A percentile compares a stretch with the other conserved stretches of the same genome.
phyloP scores from a whole-genome alignment of 2,888 invertebrate species.

The Nycteola revayana region DNA sequence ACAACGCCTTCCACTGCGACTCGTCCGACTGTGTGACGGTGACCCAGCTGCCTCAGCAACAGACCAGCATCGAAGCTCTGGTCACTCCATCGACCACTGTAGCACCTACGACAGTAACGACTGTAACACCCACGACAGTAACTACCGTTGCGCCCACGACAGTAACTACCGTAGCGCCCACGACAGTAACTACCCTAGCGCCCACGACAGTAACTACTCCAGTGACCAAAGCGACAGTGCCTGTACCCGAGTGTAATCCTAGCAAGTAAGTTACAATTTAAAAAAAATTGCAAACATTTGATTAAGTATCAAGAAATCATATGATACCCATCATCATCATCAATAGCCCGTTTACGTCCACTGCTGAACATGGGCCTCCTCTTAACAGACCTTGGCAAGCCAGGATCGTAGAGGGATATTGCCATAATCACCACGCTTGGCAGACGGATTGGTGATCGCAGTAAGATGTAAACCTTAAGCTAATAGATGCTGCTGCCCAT shows the following conservation, averaged over 20 bases:
- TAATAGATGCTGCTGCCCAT: too few species aligned
- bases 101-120: constrained; percentile 8
- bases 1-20: constrained; percentile 88
- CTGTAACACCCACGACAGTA: constrained; percentile 4
- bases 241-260: constrained; percentile 24
- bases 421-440: too few species aligned
- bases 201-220: constrained; percentile 48
- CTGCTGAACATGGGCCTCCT: too few species aligned
- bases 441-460: too few species aligned
- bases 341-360: too few species aligned
- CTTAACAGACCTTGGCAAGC: too few species aligned
- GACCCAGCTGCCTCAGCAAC: constrained; percentile 38
- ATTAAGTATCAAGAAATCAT: too few species aligned
- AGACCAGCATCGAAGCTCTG: constrained; percentile 33
- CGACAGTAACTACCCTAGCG: constrained; percentile 45
- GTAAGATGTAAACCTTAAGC: too few species aligned
- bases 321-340: too few species aligned
- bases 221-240: not conserved
- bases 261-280: constrained; percentile 38
- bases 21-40: constrained; percentile 67
- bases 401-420: too few species aligned
- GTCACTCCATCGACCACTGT: constrained; percentile 11
- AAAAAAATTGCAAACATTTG: too few species aligned
- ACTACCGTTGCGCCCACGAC: constrained; percentile 8
- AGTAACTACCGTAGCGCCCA: constrained; percentile 24